These are phyloP conservation scores for Limnothrissa miodon DNA, from an alignment of 2,113 vertebrate genomes.

Conservation along the genomic window DNA sequence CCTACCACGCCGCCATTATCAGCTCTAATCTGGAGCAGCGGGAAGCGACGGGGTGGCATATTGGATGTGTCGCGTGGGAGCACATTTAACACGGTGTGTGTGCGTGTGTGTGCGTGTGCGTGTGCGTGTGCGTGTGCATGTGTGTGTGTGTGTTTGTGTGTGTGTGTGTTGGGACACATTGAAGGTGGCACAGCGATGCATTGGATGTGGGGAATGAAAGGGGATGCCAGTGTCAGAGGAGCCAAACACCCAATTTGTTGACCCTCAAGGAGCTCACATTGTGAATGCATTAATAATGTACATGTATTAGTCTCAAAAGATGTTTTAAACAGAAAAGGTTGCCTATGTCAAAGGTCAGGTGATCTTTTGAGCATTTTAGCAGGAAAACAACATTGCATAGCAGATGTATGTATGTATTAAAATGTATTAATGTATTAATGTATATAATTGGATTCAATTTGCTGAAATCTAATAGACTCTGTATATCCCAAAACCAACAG, in stretches of 20 bases:
- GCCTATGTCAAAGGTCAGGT: not conserved
- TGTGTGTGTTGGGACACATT: not conserved
- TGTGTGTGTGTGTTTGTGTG: not conserved
- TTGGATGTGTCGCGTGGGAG: slow-evolving; percentile 27
- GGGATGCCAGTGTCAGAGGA: not conserved
- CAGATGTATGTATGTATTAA: too few relatives aligned
- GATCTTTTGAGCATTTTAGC: not conserved
- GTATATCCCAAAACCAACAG: not conserved
- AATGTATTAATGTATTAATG: too few relatives aligned
- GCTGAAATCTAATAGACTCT: not conserved
- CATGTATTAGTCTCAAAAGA: not conserved
- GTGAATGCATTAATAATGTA: not conserved
- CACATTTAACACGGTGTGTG: slow-evolving; percentile 15
- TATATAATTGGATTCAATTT: not conserved
- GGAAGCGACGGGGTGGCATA: slow-evolving; percentile 30
- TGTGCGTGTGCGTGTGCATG: not conserved
- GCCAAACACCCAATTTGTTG: not conserved
- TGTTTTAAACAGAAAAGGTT: not conserved
- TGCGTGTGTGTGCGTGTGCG: not conserved
- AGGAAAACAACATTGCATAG: not conserved
- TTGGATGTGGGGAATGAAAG: not conserved
- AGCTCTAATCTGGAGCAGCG: slow-evolving; percentile 40
- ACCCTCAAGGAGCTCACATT: not conserved
- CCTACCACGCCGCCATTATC: slow-evolving; percentile 33
- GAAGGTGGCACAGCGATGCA: not conserved